phyloP scores from a whole-genome alignment of 2,888 invertebrate genomes.

The Dolichomitus sp. region DNA sequence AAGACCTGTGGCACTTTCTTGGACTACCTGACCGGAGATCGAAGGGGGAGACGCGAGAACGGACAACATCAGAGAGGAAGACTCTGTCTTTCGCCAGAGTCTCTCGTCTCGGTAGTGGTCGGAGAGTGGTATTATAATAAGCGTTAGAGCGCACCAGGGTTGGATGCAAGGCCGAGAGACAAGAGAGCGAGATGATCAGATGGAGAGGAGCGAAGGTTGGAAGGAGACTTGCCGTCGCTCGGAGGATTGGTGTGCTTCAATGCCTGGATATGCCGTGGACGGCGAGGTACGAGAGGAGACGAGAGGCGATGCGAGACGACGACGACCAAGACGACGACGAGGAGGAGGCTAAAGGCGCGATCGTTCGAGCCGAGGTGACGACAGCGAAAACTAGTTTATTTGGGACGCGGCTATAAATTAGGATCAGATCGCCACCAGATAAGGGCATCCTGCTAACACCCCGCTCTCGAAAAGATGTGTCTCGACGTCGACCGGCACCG shows the following conservation, averaged over 20 bases:
- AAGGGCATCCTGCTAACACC: slow-evolving; percentile 85
- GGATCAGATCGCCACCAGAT: slow-evolving; percentile 86
- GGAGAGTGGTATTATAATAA: slow-evolving; percentile 43
- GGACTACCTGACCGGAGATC: slow-evolving; percentile 36
- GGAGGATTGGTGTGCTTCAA: slow-evolving; percentile 33
- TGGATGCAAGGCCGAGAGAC: slow-evolving; percentile 67
- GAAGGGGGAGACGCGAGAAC: slow-evolving; percentile 11
- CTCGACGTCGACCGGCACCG: slow-evolving; percentile 72
- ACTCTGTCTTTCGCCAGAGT: slow-evolving; percentile 10
- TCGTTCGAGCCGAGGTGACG: slow-evolving; percentile 82
- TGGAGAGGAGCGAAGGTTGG: slow-evolving; percentile 12
- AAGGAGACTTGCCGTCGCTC: slow-evolving; percentile 14
- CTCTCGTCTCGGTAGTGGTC: background rate
- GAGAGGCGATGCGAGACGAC: slow-evolving; percentile 47
- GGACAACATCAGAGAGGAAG: slow-evolving; percentile 23
- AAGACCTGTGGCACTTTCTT: slow-evolving; percentile 1
- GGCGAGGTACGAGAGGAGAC: slow-evolving; percentile 32
- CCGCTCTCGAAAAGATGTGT: slow-evolving; percentile 83
- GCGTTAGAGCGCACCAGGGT: slow-evolving; percentile 52
- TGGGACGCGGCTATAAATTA: slow-evolving; percentile 86
- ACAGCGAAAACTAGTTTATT: slow-evolving; percentile 86
- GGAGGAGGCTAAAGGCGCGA: slow-evolving; percentile 70
- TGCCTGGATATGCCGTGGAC: slow-evolving; percentile 31
- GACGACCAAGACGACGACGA: slow-evolving; percentile 43
- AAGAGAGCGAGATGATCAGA: slow-evolving; percentile 66